Percentiles rank a stretch among this genome's conserved stretches.
These are phyloP conservation scores for Acipenser oxyrinchus DNA, from an alignment of 2,797 vertebrate genomes.

Conservation along the genomic window DNA sequence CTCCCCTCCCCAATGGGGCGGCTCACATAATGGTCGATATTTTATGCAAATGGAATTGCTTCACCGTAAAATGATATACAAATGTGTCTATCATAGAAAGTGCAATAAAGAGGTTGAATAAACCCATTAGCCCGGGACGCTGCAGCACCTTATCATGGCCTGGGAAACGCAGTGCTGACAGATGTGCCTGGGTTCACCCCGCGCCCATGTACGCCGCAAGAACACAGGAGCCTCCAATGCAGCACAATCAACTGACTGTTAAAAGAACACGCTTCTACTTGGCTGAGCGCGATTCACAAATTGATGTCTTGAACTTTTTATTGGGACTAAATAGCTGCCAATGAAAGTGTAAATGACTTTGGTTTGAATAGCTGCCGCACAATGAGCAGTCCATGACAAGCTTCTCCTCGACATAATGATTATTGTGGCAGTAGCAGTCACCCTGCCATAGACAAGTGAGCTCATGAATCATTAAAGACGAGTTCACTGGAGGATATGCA, in stretches of 20 bases:
- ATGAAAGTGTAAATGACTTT: slow-evolving; percentile 66
- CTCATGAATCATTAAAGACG: not conserved
- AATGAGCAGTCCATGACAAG: slow-evolving; percentile 47
- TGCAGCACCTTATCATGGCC: slow-evolving; percentile 36
- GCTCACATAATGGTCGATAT: slow-evolving; percentile 34
- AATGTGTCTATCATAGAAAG: slow-evolving; percentile 43
- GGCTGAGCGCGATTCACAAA: slow-evolving; percentile 66
- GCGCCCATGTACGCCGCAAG: slow-evolving; percentile 17
- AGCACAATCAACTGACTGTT: slow-evolving; percentile 67
- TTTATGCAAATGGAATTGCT: slow-evolving; percentile 48
- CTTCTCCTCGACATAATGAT: slow-evolving; percentile 47
- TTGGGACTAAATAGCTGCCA: slow-evolving; percentile 62
- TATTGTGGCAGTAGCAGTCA: not conserved
- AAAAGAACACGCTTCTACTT: slow-evolving; percentile 57
- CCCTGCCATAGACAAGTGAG: not conserved
- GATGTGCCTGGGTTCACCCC: slow-evolving; percentile 41
- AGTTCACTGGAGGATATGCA: not conserved
- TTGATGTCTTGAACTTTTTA: slow-evolving; percentile 64
- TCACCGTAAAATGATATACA: slow-evolving; percentile 47
- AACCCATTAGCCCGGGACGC: slow-evolving; percentile 38
- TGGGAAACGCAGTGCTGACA: slow-evolving; percentile 48
- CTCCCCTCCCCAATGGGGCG: slow-evolving; percentile 18
- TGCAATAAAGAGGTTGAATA: slow-evolving; percentile 38
- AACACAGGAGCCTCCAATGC: slow-evolving; percentile 29
- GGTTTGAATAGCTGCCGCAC: slow-evolving; percentile 49